These are phyloP conservation scores for Sturnira hondurensis DNA, from an alignment of 2,113 vertebrate species.

Conservation along the genomic window DNA sequence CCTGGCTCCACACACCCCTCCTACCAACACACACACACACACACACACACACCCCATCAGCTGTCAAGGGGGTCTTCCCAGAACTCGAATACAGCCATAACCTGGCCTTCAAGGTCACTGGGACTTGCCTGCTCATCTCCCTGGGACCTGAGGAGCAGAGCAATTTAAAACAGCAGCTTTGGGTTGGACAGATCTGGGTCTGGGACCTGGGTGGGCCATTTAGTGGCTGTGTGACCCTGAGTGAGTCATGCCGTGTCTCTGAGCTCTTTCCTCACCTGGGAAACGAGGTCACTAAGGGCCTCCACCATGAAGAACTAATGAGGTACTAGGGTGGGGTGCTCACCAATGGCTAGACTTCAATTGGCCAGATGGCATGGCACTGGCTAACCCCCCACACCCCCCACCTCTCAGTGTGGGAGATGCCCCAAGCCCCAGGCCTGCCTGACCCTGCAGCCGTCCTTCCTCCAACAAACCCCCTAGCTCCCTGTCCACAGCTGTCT, in stretches of 20 bases:
- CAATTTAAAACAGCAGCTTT: background rate
- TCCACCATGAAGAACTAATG: background rate
- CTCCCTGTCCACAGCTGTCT: background rate
- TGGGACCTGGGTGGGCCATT: background rate
- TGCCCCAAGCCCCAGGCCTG: too few species aligned
- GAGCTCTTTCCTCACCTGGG: background rate
- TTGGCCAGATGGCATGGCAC: background rate
- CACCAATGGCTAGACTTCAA: rapidly evolving
- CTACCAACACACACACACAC: background rate
- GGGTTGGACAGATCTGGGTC: background rate
- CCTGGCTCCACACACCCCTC: background rate
- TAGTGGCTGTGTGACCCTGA: background rate
- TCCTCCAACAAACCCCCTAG: background rate
- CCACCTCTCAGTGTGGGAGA: background rate
- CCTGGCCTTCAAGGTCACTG: background rate
- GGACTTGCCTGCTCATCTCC: background rate
- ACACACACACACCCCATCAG: background rate
- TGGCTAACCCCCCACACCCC: background rate
- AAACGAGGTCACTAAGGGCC: background rate
- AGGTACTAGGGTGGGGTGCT: background rate
- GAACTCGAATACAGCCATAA: background rate
- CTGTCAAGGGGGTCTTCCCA: background rate
- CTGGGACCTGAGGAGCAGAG: background rate
- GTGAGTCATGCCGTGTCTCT: background rate
- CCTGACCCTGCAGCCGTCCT: background rate